A percentile compares a stretch with the other conserved stretches of the same genome.
These are phyloP conservation scores for Chlorospingus flavigularis DNA, from an alignment of 2,797 vertebrate species.

Conservation along the genomic window DNA sequence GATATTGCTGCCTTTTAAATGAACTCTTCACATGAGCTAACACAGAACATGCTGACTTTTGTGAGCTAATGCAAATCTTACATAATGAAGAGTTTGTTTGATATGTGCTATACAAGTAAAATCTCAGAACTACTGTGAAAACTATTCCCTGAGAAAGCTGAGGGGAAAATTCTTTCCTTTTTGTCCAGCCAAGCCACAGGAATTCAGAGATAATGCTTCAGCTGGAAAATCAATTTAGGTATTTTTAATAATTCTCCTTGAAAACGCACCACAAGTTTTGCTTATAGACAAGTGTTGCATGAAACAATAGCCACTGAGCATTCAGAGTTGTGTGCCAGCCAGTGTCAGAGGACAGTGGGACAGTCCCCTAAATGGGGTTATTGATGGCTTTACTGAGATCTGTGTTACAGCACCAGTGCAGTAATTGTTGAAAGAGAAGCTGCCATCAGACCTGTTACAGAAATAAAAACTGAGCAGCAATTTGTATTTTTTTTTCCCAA, in stretches of 20 bases:
- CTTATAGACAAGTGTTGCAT: background rate
- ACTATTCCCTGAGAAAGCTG: conserved; percentile 22
- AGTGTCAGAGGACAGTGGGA: background rate
- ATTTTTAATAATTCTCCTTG: conserved; percentile 3
- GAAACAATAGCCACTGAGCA: background rate
- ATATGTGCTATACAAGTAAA: background rate
- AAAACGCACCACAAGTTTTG: background rate
- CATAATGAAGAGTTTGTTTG: background rate
- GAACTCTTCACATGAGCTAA: conserved; percentile 1
- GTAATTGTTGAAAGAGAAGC: background rate
- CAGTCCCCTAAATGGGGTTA: background rate
- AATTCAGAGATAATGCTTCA: conserved; percentile 14
- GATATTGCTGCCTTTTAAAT: conserved; percentile 25
- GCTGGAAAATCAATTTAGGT: conserved; percentile 7
- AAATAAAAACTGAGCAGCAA: background rate
- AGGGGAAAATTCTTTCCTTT: background rate
- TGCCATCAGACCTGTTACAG: background rate
- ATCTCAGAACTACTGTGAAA: background rate
- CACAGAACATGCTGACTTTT: background rate
- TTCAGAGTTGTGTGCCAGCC: background rate
- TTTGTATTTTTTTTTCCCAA: background rate
- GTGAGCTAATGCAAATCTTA: background rate
- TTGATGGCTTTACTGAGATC: background rate
- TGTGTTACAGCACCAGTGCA: background rate
- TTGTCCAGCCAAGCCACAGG: conserved; percentile 23